Evolutionary conservation across 1,140 invertebrate genomes (phyloP), one percentile per base, ranked within the genome.

Genomic region (Trinorchestia longiramus): DNA sequence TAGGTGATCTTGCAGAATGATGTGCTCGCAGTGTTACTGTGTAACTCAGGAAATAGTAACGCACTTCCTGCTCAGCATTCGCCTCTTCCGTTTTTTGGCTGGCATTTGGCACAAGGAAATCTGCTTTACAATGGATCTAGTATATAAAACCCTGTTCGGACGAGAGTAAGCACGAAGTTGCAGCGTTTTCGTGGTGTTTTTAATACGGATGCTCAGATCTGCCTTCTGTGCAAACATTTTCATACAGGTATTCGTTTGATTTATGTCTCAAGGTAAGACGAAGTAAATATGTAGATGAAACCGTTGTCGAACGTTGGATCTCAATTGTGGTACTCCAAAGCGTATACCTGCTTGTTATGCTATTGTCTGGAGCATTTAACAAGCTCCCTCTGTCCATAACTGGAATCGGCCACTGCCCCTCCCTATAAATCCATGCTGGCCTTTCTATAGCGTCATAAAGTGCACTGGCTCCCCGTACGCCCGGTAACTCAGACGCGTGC

Each of bases 381-480:
- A 77, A 77, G 62, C 62, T 77, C 62, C 62, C 62, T 77, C 8
- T 77, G 62, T 77, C 62, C 62, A 77, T 77, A 77, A 77, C 62
- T 77, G 62, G 62, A 77, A 77, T 77, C 62, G 28, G 62, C 62
- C 62, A 77, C 62, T 77, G 62, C 62, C 62, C 62, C 62, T 77
- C 62, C 62, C 62, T 77, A 77, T 77, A 77, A 77, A 77, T 77
- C 62, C 62, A 36, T 36, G 62, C 62, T 77, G 62, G 62, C 62
- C 62, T 77, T 77, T 77, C 62, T 77, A 77, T 77, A 77, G 62
- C 62, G 62, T 77, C 62, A 77, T 77, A 77, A 77, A 77, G 62
- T 77, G 62, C 62, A 28, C 62, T 36, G 28, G 62, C 62, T 53
- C 15, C 62, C 62, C 62, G 62, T 28, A 77, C 62, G 62, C 62